Evolutionary conservation across 2,797 vertebrate genomes (phyloP), one percentile per base, ranked within the genome.

Genomic region (Euphonia xanthogaster): DNA sequence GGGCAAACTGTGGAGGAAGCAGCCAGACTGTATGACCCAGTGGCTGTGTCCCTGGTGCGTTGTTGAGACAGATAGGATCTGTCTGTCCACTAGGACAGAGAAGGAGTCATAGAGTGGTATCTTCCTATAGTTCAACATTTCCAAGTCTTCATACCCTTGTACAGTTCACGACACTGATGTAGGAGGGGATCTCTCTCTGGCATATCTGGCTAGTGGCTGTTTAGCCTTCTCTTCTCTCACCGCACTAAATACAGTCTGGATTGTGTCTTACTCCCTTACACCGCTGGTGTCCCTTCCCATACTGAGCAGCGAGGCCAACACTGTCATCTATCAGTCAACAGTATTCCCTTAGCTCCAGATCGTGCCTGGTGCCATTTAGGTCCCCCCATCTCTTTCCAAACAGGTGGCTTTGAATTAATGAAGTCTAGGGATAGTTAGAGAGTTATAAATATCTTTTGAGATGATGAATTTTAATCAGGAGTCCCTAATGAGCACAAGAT

Each of bases 391-490:
- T 82, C 74, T 42, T 84, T 85, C 71, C 80, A 79, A 90, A 90
- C 88, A 94, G 74, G 80, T 92, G 90, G 71, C 63, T 85, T 47
- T 35, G 55, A 79, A 94, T 86, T 90, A 95, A 96, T 75, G 71
- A 93, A 39, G 63, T 60, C 88, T 73, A 85, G 67, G 84, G 86
- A 82, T 72, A 66, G 79, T 58, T 75, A 74, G 63, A 77, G 70
- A 84, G 80, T 85, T 96, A 92, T 88, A 96, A 97, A 94, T 96
- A 93, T 82, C 94, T 93, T 93, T 88, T 76, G 67, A 96, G 77
- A 88, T 85, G 53, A 95, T 94, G 80, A 90, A 94, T 97, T 96
- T 96, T 96, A 93, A 96, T 96, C 90, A 94, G 83, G 42, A 86
- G 62, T 67, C 55, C 76, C 71, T 97, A 94, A 94, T 3, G 18